Percentiles rank a stretch among this genome's conserved stretches.
These are phyloP conservation scores for Drosophila multiciliata DNA, from an alignment of 2,888 invertebrate genomes.

Conservation along the genomic window DNA sequence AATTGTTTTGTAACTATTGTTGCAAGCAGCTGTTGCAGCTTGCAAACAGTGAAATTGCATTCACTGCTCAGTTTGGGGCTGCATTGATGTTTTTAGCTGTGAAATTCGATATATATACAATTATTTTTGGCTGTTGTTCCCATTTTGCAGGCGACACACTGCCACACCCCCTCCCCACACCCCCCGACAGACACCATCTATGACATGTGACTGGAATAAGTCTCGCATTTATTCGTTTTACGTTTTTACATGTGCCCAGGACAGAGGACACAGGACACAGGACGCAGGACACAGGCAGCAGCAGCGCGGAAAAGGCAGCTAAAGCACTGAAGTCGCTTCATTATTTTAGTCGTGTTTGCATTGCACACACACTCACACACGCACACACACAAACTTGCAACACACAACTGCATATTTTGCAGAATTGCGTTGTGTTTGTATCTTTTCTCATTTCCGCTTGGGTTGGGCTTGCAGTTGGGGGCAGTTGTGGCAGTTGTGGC, in stretches of 20 bases:
- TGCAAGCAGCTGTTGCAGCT: slow-evolving; percentile 21
- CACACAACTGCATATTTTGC: slow-evolving; percentile 15
- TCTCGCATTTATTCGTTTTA: slow-evolving; percentile 15
- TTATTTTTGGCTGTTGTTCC: slow-evolving; percentile 38
- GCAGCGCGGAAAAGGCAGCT: slow-evolving; percentile 5
- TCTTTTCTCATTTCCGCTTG: slow-evolving; percentile 72
- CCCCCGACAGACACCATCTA: not conserved
- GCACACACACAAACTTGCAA: slow-evolving; percentile 10
- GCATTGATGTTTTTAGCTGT: slow-evolving; percentile 26
- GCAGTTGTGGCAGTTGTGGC: not conserved
- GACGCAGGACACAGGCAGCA: not conserved
- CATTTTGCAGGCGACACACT: not conserved
- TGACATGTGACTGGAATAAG: slow-evolving; percentile 32
- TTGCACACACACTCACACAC: slow-evolving; percentile 6
- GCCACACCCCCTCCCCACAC: not conserved
- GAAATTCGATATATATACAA: slow-evolving; percentile 54
- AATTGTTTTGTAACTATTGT: slow-evolving; percentile 43
- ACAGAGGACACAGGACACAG: not conserved
- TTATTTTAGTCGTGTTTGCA: slow-evolving; percentile 55
- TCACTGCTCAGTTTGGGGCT: slow-evolving; percentile 6
- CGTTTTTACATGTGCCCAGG: not conserved
- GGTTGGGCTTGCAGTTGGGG: slow-evolving; percentile 35
- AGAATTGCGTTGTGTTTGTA: slow-evolving; percentile 31
- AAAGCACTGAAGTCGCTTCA: slow-evolving; percentile 54
- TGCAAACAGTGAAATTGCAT: slow-evolving; percentile 2